Conservation (phyloP, 2,113 vertebrate species). For the Ceuthmochares aereus region DNA sequence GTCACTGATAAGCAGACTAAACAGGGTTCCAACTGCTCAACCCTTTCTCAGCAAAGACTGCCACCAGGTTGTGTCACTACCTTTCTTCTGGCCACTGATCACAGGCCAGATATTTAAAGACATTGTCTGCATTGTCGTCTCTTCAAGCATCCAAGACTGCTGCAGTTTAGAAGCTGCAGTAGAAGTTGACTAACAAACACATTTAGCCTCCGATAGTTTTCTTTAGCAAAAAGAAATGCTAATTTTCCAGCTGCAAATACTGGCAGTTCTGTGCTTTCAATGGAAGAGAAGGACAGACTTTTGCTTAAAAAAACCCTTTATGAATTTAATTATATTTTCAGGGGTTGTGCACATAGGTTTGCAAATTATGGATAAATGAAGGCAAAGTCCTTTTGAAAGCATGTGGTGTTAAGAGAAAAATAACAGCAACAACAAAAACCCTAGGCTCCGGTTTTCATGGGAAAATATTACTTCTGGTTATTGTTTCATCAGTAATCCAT, state of each 20-base stretch:
- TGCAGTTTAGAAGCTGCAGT: background rate
- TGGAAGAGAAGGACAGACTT: background rate
- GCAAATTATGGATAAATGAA: constrained; percentile 14
- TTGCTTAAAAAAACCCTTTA: background rate
- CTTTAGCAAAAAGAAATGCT: background rate
- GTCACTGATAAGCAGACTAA: background rate
- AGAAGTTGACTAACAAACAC: background rate
- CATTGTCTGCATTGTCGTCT: background rate
- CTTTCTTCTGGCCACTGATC: background rate
- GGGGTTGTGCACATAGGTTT: background rate
- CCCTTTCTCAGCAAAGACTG: background rate
- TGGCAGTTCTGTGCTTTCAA: background rate
- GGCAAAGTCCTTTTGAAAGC: constrained; percentile 22
- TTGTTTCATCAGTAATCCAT: constrained; percentile 75
- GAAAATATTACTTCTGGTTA: constrained; percentile 68
- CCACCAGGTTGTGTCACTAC: background rate
- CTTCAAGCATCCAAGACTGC: background rate
- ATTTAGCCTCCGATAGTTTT: background rate
- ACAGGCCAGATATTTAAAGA: background rate
- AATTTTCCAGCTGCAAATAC: background rate
- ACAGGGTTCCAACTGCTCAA: background rate
- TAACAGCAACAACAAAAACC: constrained; percentile 28
- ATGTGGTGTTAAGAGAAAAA: constrained; percentile 30
- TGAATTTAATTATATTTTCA: constrained; percentile 35
- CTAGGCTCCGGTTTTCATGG: constrained; percentile 58